Conservation (phyloP, 1,140 invertebrate genomes). For the Myzus persicae region DNA sequence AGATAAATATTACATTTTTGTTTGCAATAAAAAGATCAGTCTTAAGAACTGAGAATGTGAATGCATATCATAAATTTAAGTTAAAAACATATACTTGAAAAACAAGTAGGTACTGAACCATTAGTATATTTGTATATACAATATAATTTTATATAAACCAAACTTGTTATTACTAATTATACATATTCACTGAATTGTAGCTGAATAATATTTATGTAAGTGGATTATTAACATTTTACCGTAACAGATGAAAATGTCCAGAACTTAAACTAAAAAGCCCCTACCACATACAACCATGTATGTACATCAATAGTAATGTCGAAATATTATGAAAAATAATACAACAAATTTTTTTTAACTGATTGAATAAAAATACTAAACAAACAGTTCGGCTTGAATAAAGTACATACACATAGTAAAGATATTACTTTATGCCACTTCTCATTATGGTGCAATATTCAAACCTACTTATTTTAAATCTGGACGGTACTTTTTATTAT, state of each 20-base stretch:
- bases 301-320: not conserved
- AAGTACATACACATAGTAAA: not conserved
- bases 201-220: conserved; percentile 1
- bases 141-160: not conserved
- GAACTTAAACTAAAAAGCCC: not conserved
- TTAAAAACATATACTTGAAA: not conserved
- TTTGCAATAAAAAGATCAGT: conserved; percentile 41
- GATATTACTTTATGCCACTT: not conserved
- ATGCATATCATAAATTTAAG: not conserved
- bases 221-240: not conserved
- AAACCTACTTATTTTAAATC: not conserved
- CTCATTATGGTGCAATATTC: not conserved
- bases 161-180: conserved; percentile 1
- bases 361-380: not conserved
- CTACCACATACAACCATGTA: not conserved
- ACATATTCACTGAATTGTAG: not conserved
- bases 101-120: conserved; percentile 2
- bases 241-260: not conserved
- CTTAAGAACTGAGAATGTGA: conserved; percentile 47
- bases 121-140: not conserved
- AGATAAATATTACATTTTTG: not conserved
- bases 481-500: conserved; percentile 43
- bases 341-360: not conserved
- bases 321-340: not conserved
- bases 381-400: not conserved